Base-by-base conservation (phyloP, 2,888 invertebrate species). In the Cryptocheilus praepositus region DNA sequence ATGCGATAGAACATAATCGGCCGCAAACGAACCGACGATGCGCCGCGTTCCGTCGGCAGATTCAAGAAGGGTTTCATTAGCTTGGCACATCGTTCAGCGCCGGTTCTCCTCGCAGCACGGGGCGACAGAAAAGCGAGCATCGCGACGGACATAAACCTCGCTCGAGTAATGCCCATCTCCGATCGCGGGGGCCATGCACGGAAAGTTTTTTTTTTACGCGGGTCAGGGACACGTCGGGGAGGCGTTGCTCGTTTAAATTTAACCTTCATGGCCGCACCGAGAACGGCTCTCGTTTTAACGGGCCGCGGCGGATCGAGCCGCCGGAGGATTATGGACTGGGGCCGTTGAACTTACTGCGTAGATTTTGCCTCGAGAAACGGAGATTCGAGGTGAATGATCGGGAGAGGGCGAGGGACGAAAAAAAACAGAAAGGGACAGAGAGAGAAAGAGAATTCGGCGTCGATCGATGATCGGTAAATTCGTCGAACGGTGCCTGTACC, bases 341-440 rank as follows among this genome's bases (percentile, higher is more conserved):
- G 77, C 64, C 67, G 49, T 73, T 69, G 71, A 77, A 79, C 77
- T 25, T 18, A 7, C 25, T n/a, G n/a, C 46, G 59, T 36, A 16
- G 70, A 79, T 71, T 76, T 71, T 73, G 55, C 66, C 36, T 45
- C 61, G 60, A 68, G 60, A 67, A 58, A 65, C 59, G 57, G 53
- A 66, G 63, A 67, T 63, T 67, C 60, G 68, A 64, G 74, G 74
- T 79, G 79, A 77, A 77, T 54, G 79, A 64, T 77, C 78, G 72
- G 46, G 22, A 46, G 7, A 28, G 16, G 45, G 63, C 61, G 59
- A 44, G 63, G 16, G n/a, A n/a, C n/a, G n/a, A n/a, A n/a, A n/a
- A n/a, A n/a, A n/a, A n/a, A n/a, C n/a, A n/a, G n/a, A n/a, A n/a
- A n/a, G n/a, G n/a, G n/a, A n/a, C n/a, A n/a, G n/a, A n/a, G 13